Percentiles rank a stretch among this genome's conserved stretches.
Evolutionary conservation across 2,797 vertebrate genomes (phyloP).

Genomic region (Sebastes taczanowskii): DNA sequence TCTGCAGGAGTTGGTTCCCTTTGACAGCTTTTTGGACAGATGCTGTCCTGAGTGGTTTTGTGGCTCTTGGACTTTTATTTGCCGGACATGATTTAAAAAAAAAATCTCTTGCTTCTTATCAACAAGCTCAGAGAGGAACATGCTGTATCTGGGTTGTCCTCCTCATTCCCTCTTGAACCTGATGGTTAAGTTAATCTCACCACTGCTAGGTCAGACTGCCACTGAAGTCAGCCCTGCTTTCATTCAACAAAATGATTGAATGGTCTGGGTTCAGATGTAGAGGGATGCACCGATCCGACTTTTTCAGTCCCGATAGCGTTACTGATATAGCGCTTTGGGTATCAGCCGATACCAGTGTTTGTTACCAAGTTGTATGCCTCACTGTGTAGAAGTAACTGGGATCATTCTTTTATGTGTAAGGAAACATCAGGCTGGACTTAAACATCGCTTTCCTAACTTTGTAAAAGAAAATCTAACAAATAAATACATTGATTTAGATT

Average conservation of each 20-base stretch:
- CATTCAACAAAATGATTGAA: neutral
- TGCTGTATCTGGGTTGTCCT: neutral
- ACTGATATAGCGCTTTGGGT: no score
- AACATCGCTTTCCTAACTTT: no score
- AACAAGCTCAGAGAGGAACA: neutral
- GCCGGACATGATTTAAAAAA: neutral
- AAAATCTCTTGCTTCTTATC: neutral
- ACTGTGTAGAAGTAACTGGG: no score
- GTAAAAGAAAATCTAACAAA: no score
- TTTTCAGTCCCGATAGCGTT: no score
- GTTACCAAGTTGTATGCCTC: no score
- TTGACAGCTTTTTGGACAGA: neutral
- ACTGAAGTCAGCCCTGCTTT: neutral
- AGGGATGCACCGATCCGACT: no score
- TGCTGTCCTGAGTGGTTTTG: neutral
- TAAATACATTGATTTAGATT: no score
- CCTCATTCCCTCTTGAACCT: conserved; percentile 4
- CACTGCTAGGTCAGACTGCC: neutral
- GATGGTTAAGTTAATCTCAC: neutral
- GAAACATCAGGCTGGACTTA: no score
- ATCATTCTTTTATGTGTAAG: no score
- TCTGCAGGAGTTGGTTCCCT: neutral
- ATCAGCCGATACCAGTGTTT: no score
- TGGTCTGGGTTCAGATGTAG: neutral
- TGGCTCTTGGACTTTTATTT: neutral